phyloP scores from a whole-genome alignment of 2,888 invertebrate genomes.

The Deroplatys truncata region DNA sequence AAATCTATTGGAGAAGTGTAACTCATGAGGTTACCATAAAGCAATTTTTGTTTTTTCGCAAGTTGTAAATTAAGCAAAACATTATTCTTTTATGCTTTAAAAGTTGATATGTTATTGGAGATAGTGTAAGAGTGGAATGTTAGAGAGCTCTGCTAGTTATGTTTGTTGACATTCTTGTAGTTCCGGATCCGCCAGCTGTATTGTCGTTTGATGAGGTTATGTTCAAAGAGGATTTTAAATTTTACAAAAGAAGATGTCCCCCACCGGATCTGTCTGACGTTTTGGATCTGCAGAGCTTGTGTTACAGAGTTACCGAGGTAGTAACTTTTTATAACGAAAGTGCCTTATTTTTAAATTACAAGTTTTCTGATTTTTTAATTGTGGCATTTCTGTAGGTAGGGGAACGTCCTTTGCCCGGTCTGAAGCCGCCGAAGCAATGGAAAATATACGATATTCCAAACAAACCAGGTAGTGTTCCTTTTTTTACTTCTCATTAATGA shows the following conservation, averaged over 20 bases:
- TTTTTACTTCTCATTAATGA: not conserved
- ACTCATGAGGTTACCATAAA: too few species aligned
- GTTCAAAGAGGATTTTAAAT: slow-evolving; percentile 74
- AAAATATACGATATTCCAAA: slow-evolving; percentile 55
- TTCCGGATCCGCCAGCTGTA: too few species aligned
- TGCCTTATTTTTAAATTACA: not conserved
- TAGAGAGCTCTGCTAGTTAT: too few species aligned
- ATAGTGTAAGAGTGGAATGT: too few species aligned
- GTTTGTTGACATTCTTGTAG: too few species aligned
- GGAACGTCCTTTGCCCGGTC: slow-evolving; percentile 37
- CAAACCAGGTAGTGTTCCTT: slow-evolving; percentile 51
- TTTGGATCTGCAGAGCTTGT: slow-evolving; percentile 49
- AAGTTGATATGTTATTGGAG: too few species aligned
- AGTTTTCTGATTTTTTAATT: too few species aligned
- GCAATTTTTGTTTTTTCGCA: too few species aligned
- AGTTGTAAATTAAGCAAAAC: too few species aligned
- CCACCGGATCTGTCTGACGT: slow-evolving; percentile 62
- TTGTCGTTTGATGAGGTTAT: slow-evolving; percentile 36
- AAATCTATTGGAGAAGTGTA: too few species aligned
- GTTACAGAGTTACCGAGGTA: not conserved
- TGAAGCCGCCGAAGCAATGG: slow-evolving; percentile 56
- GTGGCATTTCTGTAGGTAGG: not conserved
- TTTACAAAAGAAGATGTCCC: slow-evolving; percentile 68
- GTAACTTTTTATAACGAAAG: not conserved
- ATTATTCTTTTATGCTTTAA: too few species aligned